Conservation (phyloP, 2,888 invertebrate genomes). For the Pimpla rufipes region DNA sequence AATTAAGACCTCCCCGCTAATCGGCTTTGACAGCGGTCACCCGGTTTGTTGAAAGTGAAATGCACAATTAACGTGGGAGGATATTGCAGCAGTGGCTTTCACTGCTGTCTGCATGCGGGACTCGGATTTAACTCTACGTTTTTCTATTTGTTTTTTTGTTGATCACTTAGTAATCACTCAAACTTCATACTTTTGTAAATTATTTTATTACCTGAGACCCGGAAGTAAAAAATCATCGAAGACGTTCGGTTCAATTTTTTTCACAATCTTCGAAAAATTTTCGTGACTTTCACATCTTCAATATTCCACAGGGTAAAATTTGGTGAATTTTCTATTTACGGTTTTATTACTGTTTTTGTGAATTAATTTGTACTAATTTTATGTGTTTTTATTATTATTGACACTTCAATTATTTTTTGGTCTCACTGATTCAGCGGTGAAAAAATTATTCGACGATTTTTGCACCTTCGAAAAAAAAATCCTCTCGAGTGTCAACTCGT, state of each 20-base stretch:
- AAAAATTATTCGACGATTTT: neutral
- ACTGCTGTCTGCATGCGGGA: neutral
- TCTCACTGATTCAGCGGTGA: too few species aligned
- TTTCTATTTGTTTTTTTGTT: neutral
- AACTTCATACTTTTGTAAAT: neutral
- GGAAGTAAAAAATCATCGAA: neutral
- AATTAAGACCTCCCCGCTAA: constrained; percentile 39
- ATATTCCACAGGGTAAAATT: constrained; percentile 9
- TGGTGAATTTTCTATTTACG: neutral
- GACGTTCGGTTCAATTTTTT: neutral
- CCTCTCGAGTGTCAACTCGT: constrained; percentile 50
- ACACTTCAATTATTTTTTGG: too few species aligned
- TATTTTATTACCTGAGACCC: neutral
- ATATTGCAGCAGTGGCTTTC: neutral
- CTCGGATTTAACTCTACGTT: neutral
- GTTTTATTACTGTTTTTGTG: too few species aligned
- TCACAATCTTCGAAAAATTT: constrained; percentile 22
- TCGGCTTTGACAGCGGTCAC: constrained; percentile 5
- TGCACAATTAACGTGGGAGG: neutral
- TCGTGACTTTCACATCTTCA: constrained; percentile 57
- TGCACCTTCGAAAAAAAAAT: constrained; percentile 2
- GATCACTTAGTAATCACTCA: neutral
- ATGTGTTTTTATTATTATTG: too few species aligned
- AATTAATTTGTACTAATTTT: too few species aligned
- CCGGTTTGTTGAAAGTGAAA: neutral